A percentile compares a stretch with the other conserved stretches of the same genome.
These are phyloP conservation scores for Nomada fucata DNA, from an alignment of 2,888 invertebrate species.

Conservation along the genomic window DNA sequence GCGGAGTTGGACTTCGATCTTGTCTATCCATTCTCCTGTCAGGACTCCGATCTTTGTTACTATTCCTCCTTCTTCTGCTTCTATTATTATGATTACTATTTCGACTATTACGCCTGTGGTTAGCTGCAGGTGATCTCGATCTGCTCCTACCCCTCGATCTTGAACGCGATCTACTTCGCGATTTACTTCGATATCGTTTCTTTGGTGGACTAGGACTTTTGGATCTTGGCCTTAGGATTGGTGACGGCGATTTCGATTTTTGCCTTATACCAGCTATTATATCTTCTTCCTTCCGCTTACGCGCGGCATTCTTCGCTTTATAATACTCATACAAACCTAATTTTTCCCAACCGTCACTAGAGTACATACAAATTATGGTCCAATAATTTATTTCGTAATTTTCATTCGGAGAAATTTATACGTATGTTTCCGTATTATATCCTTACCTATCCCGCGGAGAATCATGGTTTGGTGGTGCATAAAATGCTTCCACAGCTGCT, in stretches of 20 bases:
- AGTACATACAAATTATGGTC: slow-evolving; percentile 18
- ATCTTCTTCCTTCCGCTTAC: slow-evolving; percentile 94
- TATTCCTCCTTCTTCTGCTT: slow-evolving; percentile 84
- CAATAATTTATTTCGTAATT: not conserved
- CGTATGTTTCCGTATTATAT: not conserved
- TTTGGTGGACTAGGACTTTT: slow-evolving; percentile 90
- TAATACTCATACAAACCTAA: slow-evolving; percentile 98
- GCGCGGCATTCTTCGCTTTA: slow-evolving; percentile 96
- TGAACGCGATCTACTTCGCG: slow-evolving; percentile 86
- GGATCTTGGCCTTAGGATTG: slow-evolving; percentile 90
- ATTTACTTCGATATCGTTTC: slow-evolving; percentile 90
- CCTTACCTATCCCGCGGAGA: slow-evolving; percentile 95
- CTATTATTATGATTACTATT: slow-evolving; percentile 83
- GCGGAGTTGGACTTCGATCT: slow-evolving; percentile 87
- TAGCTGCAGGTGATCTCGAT: slow-evolving; percentile 83
- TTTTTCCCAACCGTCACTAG: slow-evolving; percentile 99
- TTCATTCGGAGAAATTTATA: not conserved
- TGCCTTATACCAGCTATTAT: slow-evolving; percentile 89
- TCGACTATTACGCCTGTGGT: slow-evolving; percentile 81
- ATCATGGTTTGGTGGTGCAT: slow-evolving; percentile 97
- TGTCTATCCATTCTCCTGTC: slow-evolving; percentile 80
- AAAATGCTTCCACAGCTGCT: slow-evolving; percentile 98
- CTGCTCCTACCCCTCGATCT: slow-evolving; percentile 84
- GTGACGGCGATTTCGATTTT: slow-evolving; percentile 92
- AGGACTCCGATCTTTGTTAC: slow-evolving; percentile 83